Conservation (phyloP, 1,140 invertebrate genomes). For the Frieseomelitta varia region DNA sequence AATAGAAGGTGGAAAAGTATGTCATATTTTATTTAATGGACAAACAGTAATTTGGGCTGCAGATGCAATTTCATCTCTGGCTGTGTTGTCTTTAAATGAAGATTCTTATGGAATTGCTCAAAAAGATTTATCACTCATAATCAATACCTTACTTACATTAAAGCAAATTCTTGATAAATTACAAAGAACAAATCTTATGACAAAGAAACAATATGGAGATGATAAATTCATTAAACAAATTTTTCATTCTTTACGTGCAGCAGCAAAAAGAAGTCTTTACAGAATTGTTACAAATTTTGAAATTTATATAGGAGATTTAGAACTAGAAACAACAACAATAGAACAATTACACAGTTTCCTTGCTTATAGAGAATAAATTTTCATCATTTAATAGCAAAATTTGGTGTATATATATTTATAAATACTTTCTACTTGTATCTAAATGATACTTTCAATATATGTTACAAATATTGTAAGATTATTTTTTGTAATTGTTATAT, state of each 20-base stretch:
- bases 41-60: slow-evolving; percentile 87
- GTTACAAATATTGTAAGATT: slow-evolving; percentile 13
- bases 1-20: slow-evolving; percentile 86
- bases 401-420: slow-evolving; percentile 6
- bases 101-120: slow-evolving; percentile 91
- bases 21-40: slow-evolving; percentile 85
- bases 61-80: slow-evolving; percentile 87
- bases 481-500: slow-evolving; percentile 44
- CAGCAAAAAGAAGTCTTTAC: slow-evolving; percentile 89
- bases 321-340: slow-evolving; percentile 79
- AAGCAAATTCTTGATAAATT: slow-evolving; percentile 88
- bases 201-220: slow-evolving; percentile 84
- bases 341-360: slow-evolving; percentile 75
- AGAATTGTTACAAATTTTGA: slow-evolving; percentile 87
- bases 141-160: slow-evolving; percentile 85
- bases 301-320: slow-evolving; percentile 86
- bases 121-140: slow-evolving; percentile 87
- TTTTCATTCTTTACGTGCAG: slow-evolving; percentile 84
- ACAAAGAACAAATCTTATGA: slow-evolving; percentile 85
- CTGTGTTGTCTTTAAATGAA: slow-evolving; percentile 87
- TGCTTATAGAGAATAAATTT: slow-evolving; percentile 74
- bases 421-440: neutral
- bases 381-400: neutral
- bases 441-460: neutral
- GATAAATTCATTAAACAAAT: slow-evolving; percentile 85